Evolutionary conservation across 2,113 vertebrate genomes (phyloP).

Genomic region (Dasyornis broadbenti): DNA sequence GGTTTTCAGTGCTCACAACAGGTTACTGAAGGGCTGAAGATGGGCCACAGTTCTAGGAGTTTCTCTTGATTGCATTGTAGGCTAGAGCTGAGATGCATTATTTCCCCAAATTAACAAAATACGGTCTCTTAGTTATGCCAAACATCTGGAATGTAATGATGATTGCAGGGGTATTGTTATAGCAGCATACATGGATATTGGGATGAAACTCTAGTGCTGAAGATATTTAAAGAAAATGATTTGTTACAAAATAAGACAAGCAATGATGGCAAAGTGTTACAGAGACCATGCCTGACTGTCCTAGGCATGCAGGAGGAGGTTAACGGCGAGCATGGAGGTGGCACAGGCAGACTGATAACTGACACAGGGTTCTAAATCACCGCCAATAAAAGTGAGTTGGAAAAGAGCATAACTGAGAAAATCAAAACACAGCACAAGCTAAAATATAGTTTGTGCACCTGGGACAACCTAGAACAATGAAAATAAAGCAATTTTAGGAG

Average conservation of each 20-base stretch:
- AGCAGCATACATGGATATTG: constrained; percentile 74
- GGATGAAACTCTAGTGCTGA: constrained; percentile 71
- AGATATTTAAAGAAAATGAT: constrained; percentile 57
- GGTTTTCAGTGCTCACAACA: constrained; percentile 71
- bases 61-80: constrained; percentile 61
- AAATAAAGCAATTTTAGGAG: constrained; percentile 43
- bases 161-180: constrained; percentile 70
- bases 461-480: constrained; percentile 26
- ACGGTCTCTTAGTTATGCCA: constrained; percentile 57
- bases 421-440: constrained; percentile 39
- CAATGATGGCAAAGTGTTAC: constrained; percentile 62
- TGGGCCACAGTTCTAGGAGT: constrained; percentile 63
- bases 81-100: constrained; percentile 71
- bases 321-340: constrained; percentile 83
- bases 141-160: constrained; percentile 74
- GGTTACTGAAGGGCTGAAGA: constrained; percentile 68
- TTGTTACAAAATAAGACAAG: constrained; percentile 67
- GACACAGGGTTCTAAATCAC: constrained; percentile 22
- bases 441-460: constrained; percentile 42
- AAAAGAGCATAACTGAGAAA: constrained; percentile 9
- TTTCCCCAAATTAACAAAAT: constrained; percentile 69
- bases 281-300: constrained; percentile 68
- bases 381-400: constrained; percentile 46
- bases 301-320: constrained; percentile 79
- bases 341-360: constrained; percentile 78